Conservation (phyloP, 2,797 vertebrate species). For the Protosalanx chinensis region DNA sequence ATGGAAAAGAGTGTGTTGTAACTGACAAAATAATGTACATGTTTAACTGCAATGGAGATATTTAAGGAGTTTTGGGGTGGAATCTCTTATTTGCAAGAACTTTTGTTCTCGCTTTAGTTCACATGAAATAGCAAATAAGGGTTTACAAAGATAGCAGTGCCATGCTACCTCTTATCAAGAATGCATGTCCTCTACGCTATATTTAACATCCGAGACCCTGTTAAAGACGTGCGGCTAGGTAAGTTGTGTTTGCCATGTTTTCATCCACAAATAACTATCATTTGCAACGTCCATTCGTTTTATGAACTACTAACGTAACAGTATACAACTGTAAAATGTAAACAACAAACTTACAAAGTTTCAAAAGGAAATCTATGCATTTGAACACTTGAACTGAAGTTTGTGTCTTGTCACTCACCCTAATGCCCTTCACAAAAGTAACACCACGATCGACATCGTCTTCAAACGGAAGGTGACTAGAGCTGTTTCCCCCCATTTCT, state of each 20-base stretch:
- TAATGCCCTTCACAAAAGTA: constrained; percentile 69
- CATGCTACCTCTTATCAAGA: too few species aligned
- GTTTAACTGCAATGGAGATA: too few species aligned
- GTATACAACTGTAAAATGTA: background rate
- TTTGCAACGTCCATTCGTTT: background rate
- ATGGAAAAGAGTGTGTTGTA: too few species aligned
- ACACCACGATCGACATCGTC: constrained; percentile 51
- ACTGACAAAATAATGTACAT: too few species aligned
- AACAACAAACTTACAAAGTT: background rate
- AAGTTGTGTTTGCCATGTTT: background rate
- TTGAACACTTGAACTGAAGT: background rate
- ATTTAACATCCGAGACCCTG: background rate
- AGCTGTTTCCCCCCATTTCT: constrained; percentile 69
- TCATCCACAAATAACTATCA: background rate
- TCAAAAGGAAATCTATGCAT: background rate
- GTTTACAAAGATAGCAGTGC: background rate
- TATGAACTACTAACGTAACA: background rate
- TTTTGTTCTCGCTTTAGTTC: background rate
- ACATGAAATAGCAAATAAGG: background rate
- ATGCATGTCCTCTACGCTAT: background rate
- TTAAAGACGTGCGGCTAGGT: too few species aligned
- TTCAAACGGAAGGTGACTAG: constrained; percentile 56
- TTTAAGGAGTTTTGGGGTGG: too few species aligned
- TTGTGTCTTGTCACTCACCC: constrained; percentile 61
- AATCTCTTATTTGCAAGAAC: too few species aligned